A percentile compares a stretch with the other conserved stretches of the same genome.
Conservation (phyloP, 2,888 invertebrate species). For the Hartigia nigra region DNA sequence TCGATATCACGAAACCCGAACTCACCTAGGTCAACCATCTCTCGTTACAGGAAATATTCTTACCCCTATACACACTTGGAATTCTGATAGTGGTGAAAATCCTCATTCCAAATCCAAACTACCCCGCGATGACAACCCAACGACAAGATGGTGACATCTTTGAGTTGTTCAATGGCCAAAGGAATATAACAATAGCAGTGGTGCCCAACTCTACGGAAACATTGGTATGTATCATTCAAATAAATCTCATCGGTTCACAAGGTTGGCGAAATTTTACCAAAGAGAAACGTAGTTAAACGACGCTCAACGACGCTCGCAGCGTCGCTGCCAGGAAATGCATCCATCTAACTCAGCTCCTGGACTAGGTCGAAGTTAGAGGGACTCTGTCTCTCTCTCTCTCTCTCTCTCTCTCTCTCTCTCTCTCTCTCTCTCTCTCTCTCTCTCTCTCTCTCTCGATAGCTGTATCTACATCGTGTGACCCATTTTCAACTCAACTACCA, state of each 20-base stretch:
- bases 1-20: background rate
- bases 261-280: background rate
- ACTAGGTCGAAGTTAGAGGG: background rate
- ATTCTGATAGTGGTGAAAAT: conserved; percentile 81
- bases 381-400: no score
- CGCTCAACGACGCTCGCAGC: background rate
- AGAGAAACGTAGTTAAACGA: background rate
- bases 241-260: background rate
- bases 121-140: conserved; percentile 76
- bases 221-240: conserved; percentile 54
- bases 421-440: no score
- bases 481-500: background rate
- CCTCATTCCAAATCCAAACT: conserved; percentile 80
- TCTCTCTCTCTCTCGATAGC: no score
- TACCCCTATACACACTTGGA: conserved; percentile 81
- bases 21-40: conserved; percentile 9
- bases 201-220: conserved; percentile 74
- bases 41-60: conserved; percentile 76
- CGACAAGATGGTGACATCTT: conserved; percentile 70
- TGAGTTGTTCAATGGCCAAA: conserved; percentile 69
- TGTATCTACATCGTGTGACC: background rate
- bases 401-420: no score
- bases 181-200: conserved; percentile 75
- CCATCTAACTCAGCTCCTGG: background rate
- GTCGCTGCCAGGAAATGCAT: background rate